These are phyloP conservation scores for Epinephelus lanceolatus DNA, from an alignment of 2,113 vertebrate species.

Conservation along the genomic window DNA sequence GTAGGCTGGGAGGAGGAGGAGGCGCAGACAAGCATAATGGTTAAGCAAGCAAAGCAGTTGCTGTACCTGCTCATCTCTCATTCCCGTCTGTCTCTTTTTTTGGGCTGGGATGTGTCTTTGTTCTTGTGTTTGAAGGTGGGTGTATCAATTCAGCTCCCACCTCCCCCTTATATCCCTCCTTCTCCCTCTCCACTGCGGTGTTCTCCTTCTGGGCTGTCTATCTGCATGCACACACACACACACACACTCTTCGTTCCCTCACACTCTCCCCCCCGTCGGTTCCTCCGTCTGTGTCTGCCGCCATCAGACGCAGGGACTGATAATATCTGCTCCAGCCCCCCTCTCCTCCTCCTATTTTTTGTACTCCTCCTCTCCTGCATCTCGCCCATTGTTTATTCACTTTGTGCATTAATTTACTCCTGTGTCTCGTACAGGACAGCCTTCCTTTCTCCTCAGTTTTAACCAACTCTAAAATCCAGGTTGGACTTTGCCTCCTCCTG, in stretches of 20 bases:
- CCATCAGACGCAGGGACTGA: conserved; percentile 77
- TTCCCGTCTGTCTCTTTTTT: conserved; percentile 29
- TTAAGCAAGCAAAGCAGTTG: conserved; percentile 66
- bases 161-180: conserved; percentile 51
- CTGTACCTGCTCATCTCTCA: conserved; percentile 59
- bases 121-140: conserved; percentile 78
- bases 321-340: conserved; percentile 76
- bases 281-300: conserved; percentile 82
- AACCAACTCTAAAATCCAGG: conserved; percentile 15
- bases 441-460: conserved; percentile 6
- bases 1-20: conserved; percentile 61
- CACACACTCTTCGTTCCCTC: conserved; percentile 41
- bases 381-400: conserved; percentile 49
- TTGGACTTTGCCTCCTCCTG: conserved; percentile 38
- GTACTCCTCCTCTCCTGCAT: conserved; percentile 49
- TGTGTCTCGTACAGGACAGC: background rate
- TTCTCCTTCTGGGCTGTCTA: conserved; percentile 79
- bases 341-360: conserved; percentile 37
- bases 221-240: conserved; percentile 58
- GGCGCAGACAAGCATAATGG: conserved; percentile 60
- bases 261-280: conserved; percentile 52
- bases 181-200: conserved; percentile 76
- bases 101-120: conserved; percentile 70
- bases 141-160: conserved; percentile 71
- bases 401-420: conserved; percentile 19